A percentile compares a stretch with the other conserved stretches of the same genome.
Conservation (phyloP, 1,140 invertebrate species). For the Sinonovacula constricta region DNA sequence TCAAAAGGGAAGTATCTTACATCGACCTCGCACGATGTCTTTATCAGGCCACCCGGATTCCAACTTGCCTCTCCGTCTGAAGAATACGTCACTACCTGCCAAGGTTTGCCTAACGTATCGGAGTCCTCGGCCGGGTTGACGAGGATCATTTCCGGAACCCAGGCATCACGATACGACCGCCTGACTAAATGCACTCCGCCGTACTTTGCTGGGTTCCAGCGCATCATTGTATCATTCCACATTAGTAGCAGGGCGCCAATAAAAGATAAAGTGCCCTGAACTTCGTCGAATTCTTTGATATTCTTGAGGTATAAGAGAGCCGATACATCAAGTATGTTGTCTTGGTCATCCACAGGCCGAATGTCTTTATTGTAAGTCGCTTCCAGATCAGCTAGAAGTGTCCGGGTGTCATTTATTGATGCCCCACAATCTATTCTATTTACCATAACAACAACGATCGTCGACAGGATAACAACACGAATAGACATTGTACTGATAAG, state of each 20-base stretch:
- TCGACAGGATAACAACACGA: too few relatives aligned
- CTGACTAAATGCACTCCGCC: not conserved
- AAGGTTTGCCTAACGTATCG: not conserved
- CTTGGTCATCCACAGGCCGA: constrained; percentile 13
- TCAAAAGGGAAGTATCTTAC: constrained; percentile 20
- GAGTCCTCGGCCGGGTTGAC: not conserved
- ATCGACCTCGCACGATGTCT: constrained; percentile 4
- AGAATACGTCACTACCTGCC: not conserved
- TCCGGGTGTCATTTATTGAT: too few relatives aligned
- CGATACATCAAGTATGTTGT: not conserved
- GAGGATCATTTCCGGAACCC: constrained; percentile 15
- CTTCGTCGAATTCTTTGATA: constrained; percentile 47
- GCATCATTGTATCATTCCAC: constrained; percentile 18
- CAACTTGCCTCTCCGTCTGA: not conserved
- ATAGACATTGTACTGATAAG: too few relatives aligned
- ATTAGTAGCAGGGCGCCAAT: constrained; percentile 23
- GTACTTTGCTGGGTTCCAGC: constrained; percentile 3
- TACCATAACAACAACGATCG: too few relatives aligned
- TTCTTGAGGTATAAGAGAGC: constrained; percentile 4
- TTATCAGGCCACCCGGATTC: constrained; percentile 3
- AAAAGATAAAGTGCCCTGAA: constrained; percentile 40
- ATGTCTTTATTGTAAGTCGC: too few relatives aligned
- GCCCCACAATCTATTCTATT: too few relatives aligned
- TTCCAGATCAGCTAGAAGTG: too few relatives aligned
- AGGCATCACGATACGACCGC: not conserved